phyloP scores from a whole-genome alignment of 2,797 vertebrate species.

The Rhinophrynus dorsalis region DNA sequence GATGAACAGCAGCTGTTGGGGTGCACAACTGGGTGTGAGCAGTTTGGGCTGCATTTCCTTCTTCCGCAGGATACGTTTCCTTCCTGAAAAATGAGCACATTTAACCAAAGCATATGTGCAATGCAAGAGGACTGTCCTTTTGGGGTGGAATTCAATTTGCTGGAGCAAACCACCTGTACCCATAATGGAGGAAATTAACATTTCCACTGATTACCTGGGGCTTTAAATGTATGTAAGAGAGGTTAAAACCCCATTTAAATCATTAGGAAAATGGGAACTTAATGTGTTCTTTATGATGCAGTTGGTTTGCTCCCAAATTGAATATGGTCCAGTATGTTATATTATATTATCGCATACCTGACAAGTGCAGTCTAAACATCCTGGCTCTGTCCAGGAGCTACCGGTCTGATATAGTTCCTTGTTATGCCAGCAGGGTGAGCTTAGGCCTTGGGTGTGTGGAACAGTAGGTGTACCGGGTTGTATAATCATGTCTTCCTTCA shows the following conservation, averaged over 20 bases:
- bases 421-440: slow-evolving; percentile 58
- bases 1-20: slow-evolving; percentile 62
- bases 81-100: slow-evolving; percentile 52
- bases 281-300: too few relatives aligned
- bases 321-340: too few relatives aligned
- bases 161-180: too few relatives aligned
- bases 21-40: slow-evolving; percentile 65
- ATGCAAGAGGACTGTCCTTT: not conserved
- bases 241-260: too few relatives aligned
- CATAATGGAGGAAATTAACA: too few relatives aligned
- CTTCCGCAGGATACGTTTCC: slow-evolving; percentile 61
- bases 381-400: slow-evolving; percentile 57
- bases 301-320: not conserved
- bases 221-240: too few relatives aligned
- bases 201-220: too few relatives aligned
- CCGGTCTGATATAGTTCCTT: slow-evolving; percentile 47
- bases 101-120: not conserved
- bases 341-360: slow-evolving; percentile 36
- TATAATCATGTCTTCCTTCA: slow-evolving; percentile 14
- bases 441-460: not conserved
- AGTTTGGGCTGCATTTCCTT: slow-evolving; percentile 57
- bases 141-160: not conserved
- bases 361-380: slow-evolving; percentile 62
- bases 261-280: too few relatives aligned
- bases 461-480: slow-evolving; percentile 22